Evolutionary conservation across 2,888 invertebrate genomes (phyloP), one percentile per base, ranked within the genome.

Genomic region (Pasiphila rectangulata): DNA sequence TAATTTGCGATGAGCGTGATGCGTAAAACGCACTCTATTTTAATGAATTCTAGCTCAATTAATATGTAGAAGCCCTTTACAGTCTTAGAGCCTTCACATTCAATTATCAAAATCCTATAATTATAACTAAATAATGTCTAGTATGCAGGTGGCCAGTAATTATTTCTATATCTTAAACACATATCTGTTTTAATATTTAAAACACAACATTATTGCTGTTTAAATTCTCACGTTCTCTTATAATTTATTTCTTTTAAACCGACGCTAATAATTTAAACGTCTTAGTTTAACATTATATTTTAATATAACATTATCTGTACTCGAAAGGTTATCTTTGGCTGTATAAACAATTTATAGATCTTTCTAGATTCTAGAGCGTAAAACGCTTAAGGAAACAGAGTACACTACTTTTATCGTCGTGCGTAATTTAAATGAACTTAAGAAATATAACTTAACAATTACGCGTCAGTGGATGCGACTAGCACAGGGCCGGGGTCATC

Each of bases 281-380:
- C n/a, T n/a, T n/a, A n/a, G n/a, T 30, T 9, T 10, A 32, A 32
- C n/a, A 32, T 32, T 17, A 9, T 5, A 10, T 32, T 32, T 27
- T 27, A 7, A 32, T 32, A 32, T 6, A 32, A 30, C 16, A n/a
- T n/a, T 30, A 30, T 16, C 13, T 2, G 16, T 16, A 30, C 9
- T 17, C 17, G 9, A 32, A 32, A 32, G 32, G 32, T 32, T 32
- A 32, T 32, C 17, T 32, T 19, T 16, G 6, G 16, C n/a, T n/a
- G n/a, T n/a, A 30, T 19, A 9, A n/a, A 10, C 27, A 13, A 27
- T 27, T 27, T 27, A 13, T 27, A 13, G 27, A 27, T 9, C n/a
- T n/a, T n/a, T n/a, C n/a, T n/a, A n/a, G n/a, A n/a, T n/a, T n/a
- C n/a, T n/a, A n/a, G n/a, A 6, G 7, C 7, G 27, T 27, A 27